Evolutionary conservation across 2,113 vertebrate species (phyloP).

Genomic region (Eclectus roratus): DNA sequence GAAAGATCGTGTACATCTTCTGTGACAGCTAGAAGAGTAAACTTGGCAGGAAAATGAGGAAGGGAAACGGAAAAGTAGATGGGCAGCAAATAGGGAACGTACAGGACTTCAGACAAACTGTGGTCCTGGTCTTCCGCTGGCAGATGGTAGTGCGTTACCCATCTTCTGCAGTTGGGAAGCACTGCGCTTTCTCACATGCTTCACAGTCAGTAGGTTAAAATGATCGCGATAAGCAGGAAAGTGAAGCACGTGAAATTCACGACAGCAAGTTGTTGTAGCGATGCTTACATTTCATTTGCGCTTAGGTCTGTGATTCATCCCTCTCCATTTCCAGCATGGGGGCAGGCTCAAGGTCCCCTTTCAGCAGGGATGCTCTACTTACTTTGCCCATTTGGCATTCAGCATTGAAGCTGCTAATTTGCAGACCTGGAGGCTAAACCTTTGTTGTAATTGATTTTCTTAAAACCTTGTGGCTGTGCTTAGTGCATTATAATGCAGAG

Average conservation of each 20-base stretch:
- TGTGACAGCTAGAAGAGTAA: background rate
- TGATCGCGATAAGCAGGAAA: background rate
- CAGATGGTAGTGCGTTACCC: rapidly evolving
- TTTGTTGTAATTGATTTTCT: constrained; percentile 10
- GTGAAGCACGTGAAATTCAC: background rate
- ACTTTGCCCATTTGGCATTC: background rate
- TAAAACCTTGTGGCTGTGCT: background rate
- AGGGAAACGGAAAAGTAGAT: background rate
- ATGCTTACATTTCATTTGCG: background rate
- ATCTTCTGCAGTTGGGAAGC: background rate
- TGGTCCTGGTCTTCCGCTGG: background rate
- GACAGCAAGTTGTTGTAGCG: background rate
- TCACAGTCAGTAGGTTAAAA: background rate
- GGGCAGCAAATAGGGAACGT: background rate
- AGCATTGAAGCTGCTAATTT: background rate
- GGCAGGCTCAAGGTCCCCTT: background rate
- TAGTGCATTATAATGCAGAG: background rate
- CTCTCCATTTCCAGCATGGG: background rate
- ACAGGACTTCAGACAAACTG: rapidly evolving
- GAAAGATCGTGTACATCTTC: background rate
- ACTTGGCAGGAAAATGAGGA: background rate
- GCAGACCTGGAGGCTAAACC: background rate
- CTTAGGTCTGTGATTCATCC: background rate
- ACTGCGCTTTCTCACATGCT: rapidly evolving
- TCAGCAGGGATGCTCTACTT: background rate